These are phyloP conservation scores for Dryas iulia DNA, from an alignment of 1,140 invertebrate species.

Conservation along the genomic window DNA sequence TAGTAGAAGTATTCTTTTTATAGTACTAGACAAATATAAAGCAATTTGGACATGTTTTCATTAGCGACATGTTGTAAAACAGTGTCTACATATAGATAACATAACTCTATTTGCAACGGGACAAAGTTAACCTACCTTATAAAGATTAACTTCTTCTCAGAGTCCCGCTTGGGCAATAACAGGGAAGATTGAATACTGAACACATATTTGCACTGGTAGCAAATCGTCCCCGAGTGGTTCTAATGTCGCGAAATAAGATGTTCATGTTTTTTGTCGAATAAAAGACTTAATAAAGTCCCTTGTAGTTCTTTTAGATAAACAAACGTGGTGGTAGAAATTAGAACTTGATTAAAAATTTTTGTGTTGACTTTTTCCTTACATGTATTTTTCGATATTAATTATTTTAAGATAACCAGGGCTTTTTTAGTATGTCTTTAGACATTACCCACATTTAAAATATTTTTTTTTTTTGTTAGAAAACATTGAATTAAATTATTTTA, in stretches of 20 bases:
- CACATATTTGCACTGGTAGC: slow-evolving; percentile 48
- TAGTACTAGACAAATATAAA: too few relatives aligned
- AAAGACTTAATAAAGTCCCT: slow-evolving; percentile 1
- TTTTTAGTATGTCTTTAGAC: too few relatives aligned
- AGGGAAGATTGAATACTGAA: slow-evolving; percentile 50
- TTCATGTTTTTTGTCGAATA: slow-evolving; percentile 22
- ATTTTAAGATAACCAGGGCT: too few relatives aligned
- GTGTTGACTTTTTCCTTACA: too few relatives aligned
- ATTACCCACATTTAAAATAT: too few relatives aligned
- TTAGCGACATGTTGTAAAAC: background rate
- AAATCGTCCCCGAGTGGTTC: slow-evolving; percentile 44
- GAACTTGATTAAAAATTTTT: background rate
- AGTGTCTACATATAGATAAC: background rate
- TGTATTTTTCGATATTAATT: too few relatives aligned
- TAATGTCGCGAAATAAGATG: slow-evolving; percentile 36
- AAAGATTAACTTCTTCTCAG: slow-evolving; percentile 32
- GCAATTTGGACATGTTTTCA: background rate
- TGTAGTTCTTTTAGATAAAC: background rate
- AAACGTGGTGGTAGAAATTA: background rate
- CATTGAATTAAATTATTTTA: too few relatives aligned
- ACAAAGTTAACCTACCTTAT: slow-evolving; percentile 35
- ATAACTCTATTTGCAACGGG: slow-evolving; percentile 15
- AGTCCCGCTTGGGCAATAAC: slow-evolving; percentile 43
- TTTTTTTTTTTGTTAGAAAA: too few relatives aligned
- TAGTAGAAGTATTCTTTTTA: too few relatives aligned